Evolutionary conservation across 2,888 invertebrate species (phyloP), one percentile per base, ranked within the genome.

Genomic region (Cheilosia impressa): DNA sequence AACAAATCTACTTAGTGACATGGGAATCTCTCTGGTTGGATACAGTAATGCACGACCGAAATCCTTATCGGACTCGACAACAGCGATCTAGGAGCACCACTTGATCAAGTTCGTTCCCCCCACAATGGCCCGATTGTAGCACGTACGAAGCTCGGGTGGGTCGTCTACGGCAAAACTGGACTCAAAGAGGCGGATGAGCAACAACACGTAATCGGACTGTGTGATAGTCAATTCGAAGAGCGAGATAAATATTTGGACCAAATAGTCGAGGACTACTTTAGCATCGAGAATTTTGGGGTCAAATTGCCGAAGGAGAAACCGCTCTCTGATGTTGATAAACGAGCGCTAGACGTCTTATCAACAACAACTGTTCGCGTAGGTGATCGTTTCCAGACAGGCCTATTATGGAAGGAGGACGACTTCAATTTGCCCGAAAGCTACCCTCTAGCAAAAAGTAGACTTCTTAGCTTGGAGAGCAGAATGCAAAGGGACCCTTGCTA

Each of bases 321-420:
- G n/a, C 45, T 17, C 1, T 68, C 24, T 15, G 58, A 38, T 7
- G 47, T 15, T 1, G 55, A 68, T 15, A 43, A 68, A 17, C 27
- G 68, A 45, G 57, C 57, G 31, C 13, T 60, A 4, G 5, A 72
- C n/a, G n/a, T 62, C 9, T 19, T 62, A 38, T 43, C 41, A 13
- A 38, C 17, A 3, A 53, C 52, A 1, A 52, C 60, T 7, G 38
- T 19, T 13, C n/a, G 31, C n/a, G 34, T 62, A 15, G 10, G 19
- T 1, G 41, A 19, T 10, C 47, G 41, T 0, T 60, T 17, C 13
- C 50, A 71, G 27, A 71, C 60, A 2, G 71, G 24, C 24, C 45
- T 87, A 27, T 13, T 85, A 19, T 87, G 81, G 87, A 80, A 58
- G 22, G 31, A 66, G 10, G 79, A 85, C 10, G 19, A 45, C 24